These are phyloP conservation scores for Eumeta japonica DNA, from an alignment of 1,140 invertebrate species.

Conservation along the genomic window DNA sequence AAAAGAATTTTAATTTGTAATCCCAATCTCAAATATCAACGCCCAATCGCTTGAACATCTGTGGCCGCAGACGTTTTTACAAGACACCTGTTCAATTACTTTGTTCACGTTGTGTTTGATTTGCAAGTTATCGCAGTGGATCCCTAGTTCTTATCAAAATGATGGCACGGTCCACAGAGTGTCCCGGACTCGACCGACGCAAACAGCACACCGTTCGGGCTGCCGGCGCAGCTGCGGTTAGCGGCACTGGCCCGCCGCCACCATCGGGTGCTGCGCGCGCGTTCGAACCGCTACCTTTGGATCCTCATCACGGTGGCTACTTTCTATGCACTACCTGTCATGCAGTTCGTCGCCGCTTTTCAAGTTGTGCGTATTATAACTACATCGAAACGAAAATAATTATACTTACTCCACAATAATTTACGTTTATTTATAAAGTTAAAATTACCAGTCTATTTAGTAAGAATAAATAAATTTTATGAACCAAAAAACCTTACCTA, in stretches of 20 bases:
- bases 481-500: too few species aligned
- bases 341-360: conserved; percentile 84
- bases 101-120: too few species aligned
- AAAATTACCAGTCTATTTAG: too few species aligned
- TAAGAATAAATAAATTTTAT: too few species aligned
- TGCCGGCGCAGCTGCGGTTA: conserved; percentile 69
- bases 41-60: too few species aligned
- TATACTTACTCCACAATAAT: conserved; percentile 6
- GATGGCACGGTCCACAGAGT: too few species aligned
- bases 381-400: background rate
- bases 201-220: conserved; percentile 53
- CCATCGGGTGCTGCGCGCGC: conserved; percentile 64
- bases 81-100: too few species aligned
- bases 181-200: background rate
- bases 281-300: conserved; percentile 74
- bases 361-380: conserved; percentile 61
- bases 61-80: too few species aligned
- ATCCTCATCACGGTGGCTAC: conserved; percentile 79
- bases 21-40: too few species aligned
- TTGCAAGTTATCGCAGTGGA: too few species aligned
- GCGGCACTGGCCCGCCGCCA: conserved; percentile 65
- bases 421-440: background rate
- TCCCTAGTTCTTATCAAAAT: too few species aligned
- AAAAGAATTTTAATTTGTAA: too few species aligned
- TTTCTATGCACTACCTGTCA: conserved; percentile 87